Base-by-base conservation (phyloP, 2,113 vertebrate genomes). In the Acrocephalus arundinaceus region DNA sequence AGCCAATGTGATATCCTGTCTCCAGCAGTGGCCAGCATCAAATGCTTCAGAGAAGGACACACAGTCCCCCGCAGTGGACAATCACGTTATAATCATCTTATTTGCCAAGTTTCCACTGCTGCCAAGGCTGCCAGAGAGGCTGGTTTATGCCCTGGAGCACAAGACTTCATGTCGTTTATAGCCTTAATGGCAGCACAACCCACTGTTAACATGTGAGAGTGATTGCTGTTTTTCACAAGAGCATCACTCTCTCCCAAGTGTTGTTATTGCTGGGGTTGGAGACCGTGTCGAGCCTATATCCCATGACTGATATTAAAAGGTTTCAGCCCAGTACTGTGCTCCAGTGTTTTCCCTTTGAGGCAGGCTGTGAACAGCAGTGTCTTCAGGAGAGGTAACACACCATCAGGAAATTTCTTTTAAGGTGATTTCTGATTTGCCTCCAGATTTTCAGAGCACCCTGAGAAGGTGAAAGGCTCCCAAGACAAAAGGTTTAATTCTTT, bases 401-500 rank as follows among this genome's bases (percentile, higher is more conserved):
- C 68, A 57, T 37, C 15, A 52, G 46, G n/a, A 92, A 84, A 91
- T 85, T 88, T 93, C 46, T 91, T 83, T 59, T 85, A 61, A 72
- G 37, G 43, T 13, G 15, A 91, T 77, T 91, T 88, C 63, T 86
- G 49, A 81, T 97, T 97, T 91, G 76, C 91, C 55, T 90, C 27
- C 59, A 63, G 49, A 66, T 72, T 95, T 92, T 89, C 43, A 73
- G 87, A 93, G 91, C 75, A 70, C 76, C 82, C 72, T 67, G 84
- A 77, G 65, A 95, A 97, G 94, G 89, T 95, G 75, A 96, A 96
- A 96, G 51, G 74, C 55, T 91, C 48, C 43, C n/a, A 55, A 95
- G 71, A 98, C 95, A 97, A 98, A 96, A 89, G 58, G 45, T 90
- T 93, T 66, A 48, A 28, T 96, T 97, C 48, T 90, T 87, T 10